Conservation (phyloP, 2,888 invertebrate genomes). For the Plebejus melissa region DNA sequence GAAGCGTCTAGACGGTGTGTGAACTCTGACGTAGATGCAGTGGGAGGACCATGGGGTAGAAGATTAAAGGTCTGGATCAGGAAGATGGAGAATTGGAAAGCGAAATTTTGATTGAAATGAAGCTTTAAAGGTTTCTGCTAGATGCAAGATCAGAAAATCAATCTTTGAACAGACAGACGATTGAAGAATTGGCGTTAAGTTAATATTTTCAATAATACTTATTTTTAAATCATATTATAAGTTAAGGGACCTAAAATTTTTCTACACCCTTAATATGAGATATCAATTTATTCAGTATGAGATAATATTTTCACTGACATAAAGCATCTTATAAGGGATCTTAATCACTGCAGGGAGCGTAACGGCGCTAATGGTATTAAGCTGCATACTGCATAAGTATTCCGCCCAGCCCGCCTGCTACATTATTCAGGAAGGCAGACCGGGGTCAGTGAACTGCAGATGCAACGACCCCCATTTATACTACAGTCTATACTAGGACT, state of each 20-base stretch:
- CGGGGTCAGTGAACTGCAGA: conserved; percentile 1
- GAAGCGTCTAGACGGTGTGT: conserved; percentile 74
- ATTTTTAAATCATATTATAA: too few species aligned
- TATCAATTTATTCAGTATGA: background rate
- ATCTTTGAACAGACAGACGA: too few species aligned
- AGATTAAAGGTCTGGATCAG: background rate
- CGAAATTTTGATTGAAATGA: background rate
- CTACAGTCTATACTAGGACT: background rate
- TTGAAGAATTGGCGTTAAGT: too few species aligned
- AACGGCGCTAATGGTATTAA: background rate
- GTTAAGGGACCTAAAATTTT: background rate
- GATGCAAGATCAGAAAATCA: too few species aligned
- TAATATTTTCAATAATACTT: too few species aligned
- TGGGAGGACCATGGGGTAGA: background rate
- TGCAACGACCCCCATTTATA: background rate
- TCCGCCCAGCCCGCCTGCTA: conserved; percentile 11
- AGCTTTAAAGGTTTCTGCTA: background rate
- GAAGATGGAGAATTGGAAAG: background rate
- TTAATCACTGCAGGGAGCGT: background rate
- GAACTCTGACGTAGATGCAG: conserved; percentile 64
- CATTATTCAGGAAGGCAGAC: conserved; percentile 21
- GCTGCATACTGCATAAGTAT: conserved; percentile 8
- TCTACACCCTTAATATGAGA: background rate
- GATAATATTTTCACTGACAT: background rate
- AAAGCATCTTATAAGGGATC: background rate